These are phyloP conservation scores for Pristionchus fissidentatus DNA, from an alignment of 2,888 invertebrate species.

Conservation along the genomic window DNA sequence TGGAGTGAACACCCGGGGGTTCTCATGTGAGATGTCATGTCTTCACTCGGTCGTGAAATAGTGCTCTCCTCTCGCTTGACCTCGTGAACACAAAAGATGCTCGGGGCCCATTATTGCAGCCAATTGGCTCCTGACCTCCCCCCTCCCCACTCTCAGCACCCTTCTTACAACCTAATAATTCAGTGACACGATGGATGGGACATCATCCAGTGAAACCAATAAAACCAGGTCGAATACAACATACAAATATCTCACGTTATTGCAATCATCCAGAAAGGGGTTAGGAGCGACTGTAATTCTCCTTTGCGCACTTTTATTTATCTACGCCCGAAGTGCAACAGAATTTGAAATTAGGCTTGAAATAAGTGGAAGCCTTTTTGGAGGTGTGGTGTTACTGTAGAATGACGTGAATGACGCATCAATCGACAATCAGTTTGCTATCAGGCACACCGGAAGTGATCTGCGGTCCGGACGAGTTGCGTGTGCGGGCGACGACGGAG, in stretches of 20 bases:
- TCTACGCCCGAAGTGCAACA: too few species aligned
- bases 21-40: too few species aligned
- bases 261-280: neutral
- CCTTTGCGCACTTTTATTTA: too few species aligned
- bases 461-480: constrained; percentile 61
- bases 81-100: too few species aligned
- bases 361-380: too few species aligned
- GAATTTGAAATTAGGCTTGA: too few species aligned
- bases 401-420: neutral
- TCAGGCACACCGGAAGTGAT: constrained; percentile 58
- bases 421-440: neutral
- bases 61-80: too few species aligned
- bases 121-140: constrained; percentile 22
- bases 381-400: too few species aligned
- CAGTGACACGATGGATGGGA: neutral
- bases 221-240: neutral
- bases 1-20: too few species aligned
- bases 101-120: neutral
- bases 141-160: neutral
- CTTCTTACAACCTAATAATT: neutral
- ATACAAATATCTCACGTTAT: neutral
- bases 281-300: too few species aligned
- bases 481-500: constrained; percentile 54
- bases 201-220: too few species aligned
- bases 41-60: too few species aligned